A percentile compares a stretch with the other conserved stretches of the same genome.
Conservation (phyloP, 2,113 vertebrate genomes). For the Amphiprion ocellaris region DNA sequence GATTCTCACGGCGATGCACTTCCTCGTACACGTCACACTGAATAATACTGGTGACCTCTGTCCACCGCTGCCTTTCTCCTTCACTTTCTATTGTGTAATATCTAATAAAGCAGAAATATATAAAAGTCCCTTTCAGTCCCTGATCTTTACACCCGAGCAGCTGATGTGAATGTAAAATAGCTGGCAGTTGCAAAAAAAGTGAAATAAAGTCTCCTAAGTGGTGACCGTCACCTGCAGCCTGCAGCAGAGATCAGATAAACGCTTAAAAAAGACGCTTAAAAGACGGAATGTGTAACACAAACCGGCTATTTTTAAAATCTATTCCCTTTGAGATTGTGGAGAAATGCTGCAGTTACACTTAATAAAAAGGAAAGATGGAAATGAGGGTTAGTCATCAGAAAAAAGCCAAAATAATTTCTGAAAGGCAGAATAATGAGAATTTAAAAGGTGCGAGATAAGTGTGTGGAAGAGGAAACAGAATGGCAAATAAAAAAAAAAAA, state of each 20-base stretch:
- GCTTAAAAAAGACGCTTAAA: neutral
- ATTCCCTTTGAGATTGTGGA: neutral
- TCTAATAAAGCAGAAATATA: conserved; percentile 14
- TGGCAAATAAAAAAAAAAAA: conserved; percentile 23
- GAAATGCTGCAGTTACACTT: conserved; percentile 3
- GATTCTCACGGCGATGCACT: neutral
- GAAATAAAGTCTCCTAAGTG: conserved; percentile 13
- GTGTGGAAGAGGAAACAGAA: neutral
- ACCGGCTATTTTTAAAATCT: neutral
- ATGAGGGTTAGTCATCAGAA: neutral
- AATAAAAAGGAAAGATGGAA: neutral
- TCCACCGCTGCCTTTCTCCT: neutral
- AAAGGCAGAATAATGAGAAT: conserved; percentile 11
- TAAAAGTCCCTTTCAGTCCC: neutral
- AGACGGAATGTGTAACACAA: neutral
- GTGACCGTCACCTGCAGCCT: neutral
- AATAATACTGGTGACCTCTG: neutral
- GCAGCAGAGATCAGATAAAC: neutral
- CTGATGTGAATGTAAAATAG: conserved; percentile 10
- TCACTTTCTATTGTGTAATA: neutral
- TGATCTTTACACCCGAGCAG: conserved; percentile 8
- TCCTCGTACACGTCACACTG: neutral
- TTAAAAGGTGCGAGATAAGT: conserved; percentile 7
- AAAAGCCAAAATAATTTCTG: neutral
- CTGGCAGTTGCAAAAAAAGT: neutral